Percentiles rank a stretch among this genome's conserved stretches.
phyloP scores from a whole-genome alignment of 2,113 vertebrate genomes.

The Blennius ocellaris region DNA sequence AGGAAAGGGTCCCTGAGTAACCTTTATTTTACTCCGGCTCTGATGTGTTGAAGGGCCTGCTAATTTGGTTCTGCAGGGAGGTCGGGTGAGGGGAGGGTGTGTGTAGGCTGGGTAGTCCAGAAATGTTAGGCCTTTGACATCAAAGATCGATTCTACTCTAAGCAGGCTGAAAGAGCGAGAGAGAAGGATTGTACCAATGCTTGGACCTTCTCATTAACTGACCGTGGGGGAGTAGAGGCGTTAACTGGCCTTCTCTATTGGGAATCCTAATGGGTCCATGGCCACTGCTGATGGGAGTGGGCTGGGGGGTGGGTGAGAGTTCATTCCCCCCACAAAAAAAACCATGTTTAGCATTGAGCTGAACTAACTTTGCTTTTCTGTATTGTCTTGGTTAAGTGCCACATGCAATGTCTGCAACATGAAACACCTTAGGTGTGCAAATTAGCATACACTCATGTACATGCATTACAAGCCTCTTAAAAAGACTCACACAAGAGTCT shows the following conservation, averaged over 20 bases:
- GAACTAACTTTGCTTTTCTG: slow-evolving; percentile 53
- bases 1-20: slow-evolving; percentile 24
- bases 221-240: slow-evolving; percentile 63
- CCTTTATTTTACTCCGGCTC: slow-evolving; percentile 36
- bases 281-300: slow-evolving; percentile 38
- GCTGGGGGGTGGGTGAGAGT: slow-evolving; percentile 5
- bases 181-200: slow-evolving; percentile 43
- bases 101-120: slow-evolving; percentile 56
- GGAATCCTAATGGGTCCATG: slow-evolving; percentile 61
- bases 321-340: slow-evolving; percentile 35
- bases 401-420: slow-evolving; percentile 33
- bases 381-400: background rate
- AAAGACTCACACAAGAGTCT: background rate
- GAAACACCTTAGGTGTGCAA: slow-evolving; percentile 22
- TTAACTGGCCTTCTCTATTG: slow-evolving; percentile 68
- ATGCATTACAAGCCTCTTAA: too few relatives aligned
- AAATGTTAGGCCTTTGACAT: slow-evolving; percentile 78
- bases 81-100: background rate
- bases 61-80: slow-evolving; percentile 66
- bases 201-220: slow-evolving; percentile 78
- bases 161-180: slow-evolving; percentile 34
- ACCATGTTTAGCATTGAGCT: slow-evolving; percentile 41
- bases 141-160: slow-evolving; percentile 74
- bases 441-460: slow-evolving; percentile 14
- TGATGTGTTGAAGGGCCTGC: slow-evolving; percentile 43